phyloP scores from a whole-genome alignment of 1,140 invertebrate species.

The Bombus difficillimus region DNA sequence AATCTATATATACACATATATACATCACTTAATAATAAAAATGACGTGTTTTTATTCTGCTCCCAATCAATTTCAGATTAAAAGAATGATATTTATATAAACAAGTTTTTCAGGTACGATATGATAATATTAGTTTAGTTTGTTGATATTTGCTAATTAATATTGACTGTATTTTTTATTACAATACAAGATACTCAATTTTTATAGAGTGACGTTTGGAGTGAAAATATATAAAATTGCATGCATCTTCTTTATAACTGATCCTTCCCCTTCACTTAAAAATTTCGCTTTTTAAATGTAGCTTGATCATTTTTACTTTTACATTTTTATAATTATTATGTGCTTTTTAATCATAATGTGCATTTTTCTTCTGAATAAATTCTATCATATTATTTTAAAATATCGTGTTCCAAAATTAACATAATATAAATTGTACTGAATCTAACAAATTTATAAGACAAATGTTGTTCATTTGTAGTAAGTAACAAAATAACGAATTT shows the following conservation, averaged over 20 bases:
- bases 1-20: slow-evolving; percentile 54
- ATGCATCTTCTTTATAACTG: slow-evolving; percentile 28
- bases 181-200: slow-evolving; percentile 27
- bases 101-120: slow-evolving; percentile 62
- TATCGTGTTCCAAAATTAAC: not conserved
- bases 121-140: slow-evolving; percentile 43
- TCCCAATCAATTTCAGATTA: slow-evolving; percentile 63
- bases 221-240: slow-evolving; percentile 64
- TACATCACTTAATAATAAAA: slow-evolving; percentile 57
- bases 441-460: not conserved
- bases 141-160: slow-evolving; percentile 44
- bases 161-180: slow-evolving; percentile 29
- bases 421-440: not conserved
- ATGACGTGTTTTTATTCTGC: slow-evolving; percentile 63
- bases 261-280: not conserved
- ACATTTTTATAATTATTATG: not conserved
- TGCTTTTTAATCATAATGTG: not conserved
- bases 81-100: slow-evolving; percentile 31
- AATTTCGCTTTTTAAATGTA: not conserved
- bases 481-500: not conserved
- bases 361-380: not conserved
- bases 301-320: slow-evolving; percentile 4
- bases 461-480: not conserved
- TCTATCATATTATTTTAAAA: not conserved
- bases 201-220: slow-evolving; percentile 36